These are phyloP conservation scores for Calypte anna DNA, from an alignment of 2,113 vertebrate genomes.

Conservation along the genomic window DNA sequence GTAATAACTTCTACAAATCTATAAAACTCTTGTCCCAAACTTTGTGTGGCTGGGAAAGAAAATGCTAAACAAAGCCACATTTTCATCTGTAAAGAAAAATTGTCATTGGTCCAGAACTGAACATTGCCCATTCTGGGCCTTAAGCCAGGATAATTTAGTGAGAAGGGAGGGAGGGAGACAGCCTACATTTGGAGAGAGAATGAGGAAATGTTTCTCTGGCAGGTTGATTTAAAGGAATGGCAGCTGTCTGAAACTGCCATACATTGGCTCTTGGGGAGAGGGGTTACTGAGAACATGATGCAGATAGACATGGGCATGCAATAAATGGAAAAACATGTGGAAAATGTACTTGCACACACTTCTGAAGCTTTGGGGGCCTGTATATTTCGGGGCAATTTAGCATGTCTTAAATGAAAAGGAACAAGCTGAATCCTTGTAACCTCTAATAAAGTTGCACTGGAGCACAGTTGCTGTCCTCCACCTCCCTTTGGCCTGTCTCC, in stretches of 20 bases:
- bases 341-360: not conserved
- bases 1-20: not conserved
- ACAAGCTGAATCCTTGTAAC: not conserved
- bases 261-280: not conserved
- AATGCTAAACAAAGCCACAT: not conserved
- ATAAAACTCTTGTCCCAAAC: not conserved
- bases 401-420: not conserved
- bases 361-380: not conserved
- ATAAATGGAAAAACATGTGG: not conserved
- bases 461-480: not conserved
- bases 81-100: slow-evolving; percentile 1
- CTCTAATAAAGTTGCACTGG: not conserved
- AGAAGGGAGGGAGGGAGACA: not conserved
- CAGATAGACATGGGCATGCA: not conserved
- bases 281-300: not conserved
- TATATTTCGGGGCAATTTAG: not conserved
- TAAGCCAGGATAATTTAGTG: not conserved
- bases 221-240: slow-evolving; percentile 41
- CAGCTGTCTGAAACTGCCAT: not conserved
- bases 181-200: not conserved
- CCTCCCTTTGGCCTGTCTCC: not conserved
- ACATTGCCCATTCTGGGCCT: not conserved
- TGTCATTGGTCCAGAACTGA: not conserved
- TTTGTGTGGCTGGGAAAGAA: not conserved
- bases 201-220: not conserved